These are phyloP conservation scores for Eriosoma lanigerum DNA, from an alignment of 1,140 invertebrate species.

Conservation along the genomic window DNA sequence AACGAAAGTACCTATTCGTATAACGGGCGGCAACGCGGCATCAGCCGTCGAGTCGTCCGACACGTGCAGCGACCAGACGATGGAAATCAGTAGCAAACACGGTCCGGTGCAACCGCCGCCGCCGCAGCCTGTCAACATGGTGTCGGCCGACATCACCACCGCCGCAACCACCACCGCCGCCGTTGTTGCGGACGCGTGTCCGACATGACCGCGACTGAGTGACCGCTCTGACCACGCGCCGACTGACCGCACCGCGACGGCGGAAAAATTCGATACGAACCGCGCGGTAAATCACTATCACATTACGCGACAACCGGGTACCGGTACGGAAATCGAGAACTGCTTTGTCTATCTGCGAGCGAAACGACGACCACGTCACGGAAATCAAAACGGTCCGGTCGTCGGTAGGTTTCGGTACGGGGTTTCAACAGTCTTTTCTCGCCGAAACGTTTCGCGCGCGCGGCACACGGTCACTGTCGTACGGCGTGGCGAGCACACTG, in stretches of 20 bases:
- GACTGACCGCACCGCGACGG: background rate
- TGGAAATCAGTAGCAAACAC: background rate
- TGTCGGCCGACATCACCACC: background rate
- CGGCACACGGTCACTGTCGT: background rate
- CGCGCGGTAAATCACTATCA: background rate
- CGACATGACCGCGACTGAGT: background rate
- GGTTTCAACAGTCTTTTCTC: too few relatives aligned
- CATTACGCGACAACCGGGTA: background rate
- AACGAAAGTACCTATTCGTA: constrained; percentile 44
- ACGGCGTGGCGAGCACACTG: constrained; percentile 36
- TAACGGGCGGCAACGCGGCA: constrained; percentile 30
- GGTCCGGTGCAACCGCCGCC: background rate
- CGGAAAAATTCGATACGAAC: background rate
- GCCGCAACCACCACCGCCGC: background rate
- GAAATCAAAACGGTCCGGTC: too few relatives aligned
- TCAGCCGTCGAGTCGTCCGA: constrained; percentile 2
- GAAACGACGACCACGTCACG: background rate
- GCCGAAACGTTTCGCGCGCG: too few relatives aligned
- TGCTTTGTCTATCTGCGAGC: background rate
- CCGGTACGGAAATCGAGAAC: too few relatives aligned
- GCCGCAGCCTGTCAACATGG: background rate
- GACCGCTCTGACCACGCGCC: background rate
- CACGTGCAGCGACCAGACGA: constrained; percentile 38
- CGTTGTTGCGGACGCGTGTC: background rate
- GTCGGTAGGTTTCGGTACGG: too few relatives aligned